A percentile compares a stretch with the other conserved stretches of the same genome.
These are phyloP conservation scores for Crotalus viridis DNA, from an alignment of 2,113 vertebrate species.

Conservation along the genomic window DNA sequence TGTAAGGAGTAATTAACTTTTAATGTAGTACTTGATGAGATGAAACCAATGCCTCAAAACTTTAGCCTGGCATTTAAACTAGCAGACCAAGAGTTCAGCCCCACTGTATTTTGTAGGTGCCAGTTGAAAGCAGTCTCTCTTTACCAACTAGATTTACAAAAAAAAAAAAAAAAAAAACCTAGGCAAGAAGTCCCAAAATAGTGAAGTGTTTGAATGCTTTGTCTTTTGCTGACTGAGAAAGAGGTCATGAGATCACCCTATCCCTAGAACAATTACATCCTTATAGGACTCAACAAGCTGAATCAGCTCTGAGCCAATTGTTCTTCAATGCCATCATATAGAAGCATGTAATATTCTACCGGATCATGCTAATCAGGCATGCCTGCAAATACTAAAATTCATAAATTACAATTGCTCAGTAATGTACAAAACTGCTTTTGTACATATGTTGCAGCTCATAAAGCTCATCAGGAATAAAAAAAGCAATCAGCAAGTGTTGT, in stretches of 20 bases:
- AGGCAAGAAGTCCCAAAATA: background rate
- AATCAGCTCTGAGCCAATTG: background rate
- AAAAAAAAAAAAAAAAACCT: background rate
- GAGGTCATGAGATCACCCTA: background rate
- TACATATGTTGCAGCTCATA: background rate
- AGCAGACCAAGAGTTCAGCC: background rate
- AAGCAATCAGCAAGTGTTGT: background rate
- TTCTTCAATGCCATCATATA: background rate
- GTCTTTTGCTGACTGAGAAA: background rate
- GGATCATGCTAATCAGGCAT: background rate
- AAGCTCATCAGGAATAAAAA: background rate
- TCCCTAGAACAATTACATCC: background rate
- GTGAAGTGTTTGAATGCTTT: background rate
- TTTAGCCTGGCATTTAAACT: background rate
- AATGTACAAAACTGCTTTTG: background rate
- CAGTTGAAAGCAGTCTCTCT: background rate
- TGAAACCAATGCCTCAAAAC: background rate
- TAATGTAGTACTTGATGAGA: background rate
- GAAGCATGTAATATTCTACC: background rate
- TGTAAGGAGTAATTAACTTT: background rate
- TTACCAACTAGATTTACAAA: background rate
- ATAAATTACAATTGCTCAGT: background rate
- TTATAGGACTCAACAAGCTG: background rate
- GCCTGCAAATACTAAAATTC: background rate
- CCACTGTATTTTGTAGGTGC: background rate